Percentiles rank a stretch among this genome's conserved stretches.
Evolutionary conservation across 2,888 invertebrate species (phyloP).

Genomic region (Acleris laterana): DNA sequence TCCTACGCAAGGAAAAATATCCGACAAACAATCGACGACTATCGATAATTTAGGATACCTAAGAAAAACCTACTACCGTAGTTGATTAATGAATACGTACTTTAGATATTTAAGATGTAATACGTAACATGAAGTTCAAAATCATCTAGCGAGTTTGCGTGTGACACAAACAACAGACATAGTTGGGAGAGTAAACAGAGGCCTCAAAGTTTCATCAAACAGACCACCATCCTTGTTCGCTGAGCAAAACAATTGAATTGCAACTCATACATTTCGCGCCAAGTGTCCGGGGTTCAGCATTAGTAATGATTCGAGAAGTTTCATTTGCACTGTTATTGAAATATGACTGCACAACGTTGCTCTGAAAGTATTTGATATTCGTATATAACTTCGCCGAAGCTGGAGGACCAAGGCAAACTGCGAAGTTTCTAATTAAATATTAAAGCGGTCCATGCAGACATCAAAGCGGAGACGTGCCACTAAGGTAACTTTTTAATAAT

Average conservation of each 20-base stretch:
- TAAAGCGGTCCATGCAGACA: constrained; percentile 59
- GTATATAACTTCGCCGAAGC: constrained; percentile 59
- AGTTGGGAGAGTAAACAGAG: constrained; percentile 27
- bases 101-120: neutral
- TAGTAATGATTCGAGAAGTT: constrained; percentile 36
- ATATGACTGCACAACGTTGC: constrained; percentile 57
- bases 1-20: too few species aligned
- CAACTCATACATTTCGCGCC: constrained; percentile 31
- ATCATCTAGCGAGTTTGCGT: constrained; percentile 1
- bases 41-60: too few species aligned
- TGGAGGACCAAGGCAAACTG: constrained; percentile 49
- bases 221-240: constrained; percentile 25
- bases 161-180: constrained; percentile 16
- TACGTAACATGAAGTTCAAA: neutral
- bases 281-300: constrained; percentile 32
- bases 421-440: constrained; percentile 76
- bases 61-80: too few species aligned
- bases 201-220: constrained; percentile 34
- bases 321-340: constrained; percentile 46
- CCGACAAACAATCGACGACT: too few species aligned
- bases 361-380: constrained; percentile 67
- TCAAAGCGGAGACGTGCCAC: constrained; percentile 49
- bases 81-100: too few species aligned
- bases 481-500: constrained; percentile 44
- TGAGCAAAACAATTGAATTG: constrained; percentile 35